Evolutionary conservation across 2,113 vertebrate species (phyloP), one percentile per base, ranked within the genome.

Genomic region (Cichladusa arquata): DNA sequence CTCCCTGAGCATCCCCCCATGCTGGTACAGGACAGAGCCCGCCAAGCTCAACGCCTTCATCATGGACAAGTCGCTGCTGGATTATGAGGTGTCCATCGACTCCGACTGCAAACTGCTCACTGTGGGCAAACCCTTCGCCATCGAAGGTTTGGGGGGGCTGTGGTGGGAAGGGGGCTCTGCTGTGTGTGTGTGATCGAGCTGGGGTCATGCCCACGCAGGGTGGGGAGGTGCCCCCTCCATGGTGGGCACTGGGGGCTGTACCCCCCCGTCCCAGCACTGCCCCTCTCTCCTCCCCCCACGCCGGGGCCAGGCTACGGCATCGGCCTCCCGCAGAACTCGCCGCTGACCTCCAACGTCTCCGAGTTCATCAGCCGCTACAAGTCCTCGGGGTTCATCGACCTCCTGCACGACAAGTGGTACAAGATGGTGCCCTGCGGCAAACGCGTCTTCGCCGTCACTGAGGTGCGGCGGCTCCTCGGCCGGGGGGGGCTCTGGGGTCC

Each of bases 351-450:
- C 94, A 99, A 98, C 95, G 83, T 99, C 89, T 99, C 99, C 0
- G 98, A 99, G 95, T 98, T 99, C 97, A 99, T 99, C 98, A 99
- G 99, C 91, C 98, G 98, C 86, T 99, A 99, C 97, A 99, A 99
- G 72, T 99, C 99, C 0, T 98, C 99, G 0, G 99, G 99, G 2
- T 99, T 98, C 98, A 99, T 99, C 60, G 99, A 99, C 95, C 97
- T 99, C 86, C 97, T 99, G 66, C 99, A 99, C 1, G 99, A 99
- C 98, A 99, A 99, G 96, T 99, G 99, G 99, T 99, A 99, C 98
- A 98, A 98, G 97, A 98, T 99, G 98, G 98, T 99, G 76, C 99
- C 99, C 13, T 99, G 99, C 31, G 99, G 99, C 50, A 99, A 99
- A 94, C 97, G 99, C 20, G 98, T 98, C 73, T 98, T 99, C 11